Conservation (phyloP, 2,888 invertebrate species). For the Apotomis capreana region DNA sequence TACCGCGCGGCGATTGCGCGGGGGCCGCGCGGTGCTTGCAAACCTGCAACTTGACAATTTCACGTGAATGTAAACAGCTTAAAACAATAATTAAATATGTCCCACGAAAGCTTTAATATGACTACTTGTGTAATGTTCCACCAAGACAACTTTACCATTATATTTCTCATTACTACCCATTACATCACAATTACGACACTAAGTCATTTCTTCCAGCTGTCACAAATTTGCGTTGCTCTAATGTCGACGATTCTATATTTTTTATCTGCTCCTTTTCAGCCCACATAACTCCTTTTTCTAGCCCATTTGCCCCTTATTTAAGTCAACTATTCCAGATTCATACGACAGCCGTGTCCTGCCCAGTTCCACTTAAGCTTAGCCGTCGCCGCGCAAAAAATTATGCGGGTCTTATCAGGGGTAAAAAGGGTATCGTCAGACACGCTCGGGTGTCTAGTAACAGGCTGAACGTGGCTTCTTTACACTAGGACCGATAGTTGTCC, state of each 20-base stretch:
- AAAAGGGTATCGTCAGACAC: conserved; percentile 36
- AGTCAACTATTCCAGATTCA: conserved; percentile 24
- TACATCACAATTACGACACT: too few relatives aligned
- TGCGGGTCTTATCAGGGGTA: conserved; percentile 39
- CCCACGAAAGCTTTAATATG: too few relatives aligned
- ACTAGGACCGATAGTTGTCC: conserved; percentile 2
- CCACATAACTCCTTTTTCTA: neutral
- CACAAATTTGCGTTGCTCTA: too few relatives aligned
- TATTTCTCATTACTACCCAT: too few relatives aligned
- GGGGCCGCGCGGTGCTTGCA: too few relatives aligned
- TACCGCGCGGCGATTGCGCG: too few relatives aligned
- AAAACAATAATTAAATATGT: too few relatives aligned
- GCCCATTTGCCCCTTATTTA: neutral
- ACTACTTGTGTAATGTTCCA: too few relatives aligned
- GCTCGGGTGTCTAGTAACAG: conserved; percentile 18
- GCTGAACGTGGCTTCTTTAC: conserved; percentile 25
- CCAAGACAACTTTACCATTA: too few relatives aligned
- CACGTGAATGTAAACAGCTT: too few relatives aligned
- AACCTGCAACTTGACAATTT: too few relatives aligned
- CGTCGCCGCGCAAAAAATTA: conserved; percentile 25
- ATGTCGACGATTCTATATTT: neutral
- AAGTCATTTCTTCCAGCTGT: too few relatives aligned
- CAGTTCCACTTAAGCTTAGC: conserved; percentile 27
- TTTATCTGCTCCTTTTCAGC: neutral
- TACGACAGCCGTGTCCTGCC: conserved; percentile 9